A percentile compares a stretch with the other conserved stretches of the same genome.
These are phyloP conservation scores for Bedellia somnulentella DNA, from an alignment of 2,888 invertebrate species.

Conservation along the genomic window DNA sequence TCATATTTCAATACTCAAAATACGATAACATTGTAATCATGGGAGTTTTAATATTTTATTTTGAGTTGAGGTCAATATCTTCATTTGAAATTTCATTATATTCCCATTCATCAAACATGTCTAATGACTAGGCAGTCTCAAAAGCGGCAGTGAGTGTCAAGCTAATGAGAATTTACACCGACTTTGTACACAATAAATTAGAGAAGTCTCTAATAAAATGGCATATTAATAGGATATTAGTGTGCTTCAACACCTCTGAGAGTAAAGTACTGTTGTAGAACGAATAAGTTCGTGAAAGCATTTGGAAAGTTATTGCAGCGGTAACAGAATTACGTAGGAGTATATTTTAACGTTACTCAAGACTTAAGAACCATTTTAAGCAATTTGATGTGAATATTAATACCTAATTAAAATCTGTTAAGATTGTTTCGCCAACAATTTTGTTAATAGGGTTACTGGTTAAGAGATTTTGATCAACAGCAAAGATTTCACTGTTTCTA, in stretches of 20 bases:
- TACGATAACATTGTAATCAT: too few species aligned
- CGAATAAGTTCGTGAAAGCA: constrained; percentile 26
- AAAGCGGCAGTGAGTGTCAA: constrained; percentile 47
- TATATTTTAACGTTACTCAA: constrained; percentile 23
- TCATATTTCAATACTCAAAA: too few species aligned
- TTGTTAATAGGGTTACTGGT: too few species aligned
- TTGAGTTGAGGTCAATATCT: constrained; percentile 35
- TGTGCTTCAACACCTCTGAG: constrained; percentile 35
- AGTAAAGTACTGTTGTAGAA: constrained; percentile 18
- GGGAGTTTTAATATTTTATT: too few species aligned
- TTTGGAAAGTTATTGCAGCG: constrained; percentile 19
- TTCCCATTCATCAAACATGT: constrained; percentile 41
- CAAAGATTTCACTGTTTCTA: too few species aligned
- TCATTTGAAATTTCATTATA: constrained; percentile 33
- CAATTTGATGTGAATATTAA: constrained; percentile 23
- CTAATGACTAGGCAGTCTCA: constrained; percentile 44
- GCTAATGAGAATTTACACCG: constrained; percentile 54
- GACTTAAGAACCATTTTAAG: constrained; percentile 20
- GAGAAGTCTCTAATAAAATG: constrained; percentile 38
- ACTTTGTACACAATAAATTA: constrained; percentile 45
- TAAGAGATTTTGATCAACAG: too few species aligned
- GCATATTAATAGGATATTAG: constrained; percentile 57
- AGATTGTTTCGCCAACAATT: constrained; percentile 12
- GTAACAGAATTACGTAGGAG: constrained; percentile 33
- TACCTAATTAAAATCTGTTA: constrained; percentile 17